phyloP scores from a whole-genome alignment of 2,888 invertebrate species.

The Netelia virgata region DNA sequence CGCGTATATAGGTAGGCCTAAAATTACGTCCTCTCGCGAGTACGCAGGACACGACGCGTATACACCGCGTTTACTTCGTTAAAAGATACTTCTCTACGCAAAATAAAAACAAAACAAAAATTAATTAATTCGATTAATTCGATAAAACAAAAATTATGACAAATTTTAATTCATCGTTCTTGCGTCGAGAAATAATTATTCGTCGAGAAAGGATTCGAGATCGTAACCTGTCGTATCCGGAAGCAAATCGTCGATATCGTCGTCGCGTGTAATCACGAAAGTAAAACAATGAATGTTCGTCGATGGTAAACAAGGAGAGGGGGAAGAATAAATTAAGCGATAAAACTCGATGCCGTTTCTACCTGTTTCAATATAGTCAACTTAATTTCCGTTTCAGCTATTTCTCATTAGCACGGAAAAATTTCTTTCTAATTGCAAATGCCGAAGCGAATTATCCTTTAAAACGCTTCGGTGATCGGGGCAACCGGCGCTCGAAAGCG shows the following conservation, averaged over 20 bases:
- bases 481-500: constrained; percentile 48
- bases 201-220: not conserved
- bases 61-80: not conserved
- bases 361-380: not conserved
- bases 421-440: constrained; percentile 32
- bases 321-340: constrained; percentile 6
- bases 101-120: not conserved
- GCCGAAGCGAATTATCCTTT: constrained; percentile 55
- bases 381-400: not conserved
- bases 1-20: constrained; percentile 76
- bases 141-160: not conserved
- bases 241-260: not conserved
- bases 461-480: constrained; percentile 56
- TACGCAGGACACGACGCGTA: constrained; percentile 37
- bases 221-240: too few species aligned
- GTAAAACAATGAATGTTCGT: not conserved
- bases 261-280: not conserved
- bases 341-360: not conserved
- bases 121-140: not conserved
- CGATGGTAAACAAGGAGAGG: not conserved
- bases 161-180: not conserved
- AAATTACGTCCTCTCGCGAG: constrained; percentile 74
- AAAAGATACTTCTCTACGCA: too few species aligned
- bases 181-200: not conserved
- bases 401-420: constrained; percentile 32